Base-by-base conservation (phyloP, 1,140 invertebrate species). In the Archegozetes longisetosus region DNA sequence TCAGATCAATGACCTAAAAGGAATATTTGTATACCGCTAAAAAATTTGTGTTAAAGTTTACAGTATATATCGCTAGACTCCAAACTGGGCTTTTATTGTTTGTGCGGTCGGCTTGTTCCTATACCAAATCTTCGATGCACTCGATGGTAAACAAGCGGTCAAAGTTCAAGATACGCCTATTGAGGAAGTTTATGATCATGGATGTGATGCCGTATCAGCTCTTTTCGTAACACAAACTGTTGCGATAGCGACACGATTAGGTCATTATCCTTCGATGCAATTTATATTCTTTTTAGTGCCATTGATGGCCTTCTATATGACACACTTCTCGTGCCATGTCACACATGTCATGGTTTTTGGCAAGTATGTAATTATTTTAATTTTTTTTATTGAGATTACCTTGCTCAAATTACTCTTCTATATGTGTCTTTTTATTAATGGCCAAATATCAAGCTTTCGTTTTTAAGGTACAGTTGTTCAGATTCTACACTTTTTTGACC, bases 281-380 rank as follows among this genome's bases (percentile, higher is more conserved):
- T 90, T 97, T 76, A 87, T 91, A 70, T 85, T 87, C 74, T 88
- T 86, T 74, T 90, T 97, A 70, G 84, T 85, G 72, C 89, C 90
- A n/a, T 86, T 94, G 73, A 84, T 86, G 14, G 73, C 98, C 50
- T 99, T 98, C 75, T 99, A 98, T 75, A 88, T 86, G 73, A 94
- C 95, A 2, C 95, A 99, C 74, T 99, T 94, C 95, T 92, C 96
- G 71, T 93, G 92, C 0, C 98, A 98, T 76, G 92, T 97, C 24
- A 95, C 75, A 76, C 85, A 86, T 54, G 83, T 87, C 22, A 77
- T 99, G 60, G 81, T 83, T 62, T 98, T 98, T 78, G 90, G 91
- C 52, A 84, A 81, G 76, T 72, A 54, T n/a, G 61, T 58, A 28
- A 29, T 22, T 1, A 20, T 2, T 20, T 25, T n/a, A n/a, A n/a